Conservation (phyloP, 2,888 invertebrate genomes). For the Lasius fuliginosus region DNA sequence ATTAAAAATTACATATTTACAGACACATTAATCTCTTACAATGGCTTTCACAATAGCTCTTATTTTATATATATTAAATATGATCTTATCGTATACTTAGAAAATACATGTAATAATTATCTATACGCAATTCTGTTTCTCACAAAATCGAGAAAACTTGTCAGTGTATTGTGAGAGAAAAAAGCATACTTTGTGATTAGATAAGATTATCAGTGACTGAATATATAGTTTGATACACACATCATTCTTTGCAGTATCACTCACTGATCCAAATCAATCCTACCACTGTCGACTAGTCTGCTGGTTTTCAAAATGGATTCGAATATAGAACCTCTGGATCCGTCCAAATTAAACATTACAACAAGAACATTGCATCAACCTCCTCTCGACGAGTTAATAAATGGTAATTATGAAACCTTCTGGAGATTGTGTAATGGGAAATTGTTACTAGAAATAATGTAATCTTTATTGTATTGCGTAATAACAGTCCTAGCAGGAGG, state of each 20-base stretch:
- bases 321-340: constrained; percentile 72
- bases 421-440: neutral
- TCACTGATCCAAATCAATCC: neutral
- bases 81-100: neutral
- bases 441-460: constrained; percentile 6
- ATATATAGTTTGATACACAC: neutral
- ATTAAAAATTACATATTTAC: neutral
- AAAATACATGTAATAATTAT: neutral
- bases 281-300: neutral
- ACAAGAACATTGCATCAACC: constrained; percentile 85
- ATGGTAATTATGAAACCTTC: constrained; percentile 86
- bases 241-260: neutral
- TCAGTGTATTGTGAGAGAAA: constrained; percentile 1
- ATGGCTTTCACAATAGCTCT: neutral
- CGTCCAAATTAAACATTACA: constrained; percentile 72
- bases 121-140: neutral
- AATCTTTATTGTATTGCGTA: neutral
- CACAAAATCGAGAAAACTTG: neutral
- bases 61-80: neutral
- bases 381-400: constrained; percentile 89
- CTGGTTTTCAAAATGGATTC: constrained; percentile 2
- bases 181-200: constrained; percentile 26
- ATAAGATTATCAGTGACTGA: constrained; percentile 23
- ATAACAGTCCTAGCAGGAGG: constrained; percentile 90
- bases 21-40: neutral